phyloP scores from a whole-genome alignment of 1,140 invertebrate species.

The Hypothenemus hampei region DNA sequence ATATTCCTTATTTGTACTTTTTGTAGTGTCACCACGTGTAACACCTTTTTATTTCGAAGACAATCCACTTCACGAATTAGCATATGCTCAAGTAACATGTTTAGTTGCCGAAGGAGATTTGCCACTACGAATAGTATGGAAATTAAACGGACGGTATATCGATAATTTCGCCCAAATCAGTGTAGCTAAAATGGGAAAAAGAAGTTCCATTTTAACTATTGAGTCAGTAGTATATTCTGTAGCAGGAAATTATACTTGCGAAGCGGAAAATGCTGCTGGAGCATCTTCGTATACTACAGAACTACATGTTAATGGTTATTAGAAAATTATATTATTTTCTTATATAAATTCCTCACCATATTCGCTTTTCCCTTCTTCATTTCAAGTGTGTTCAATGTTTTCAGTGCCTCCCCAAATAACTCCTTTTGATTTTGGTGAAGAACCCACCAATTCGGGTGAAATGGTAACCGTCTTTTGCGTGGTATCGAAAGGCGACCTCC shows the following conservation, averaged over 20 bases:
- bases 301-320: constrained; percentile 60
- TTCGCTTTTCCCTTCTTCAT: background rate
- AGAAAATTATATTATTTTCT: background rate
- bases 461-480: constrained; percentile 51
- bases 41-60: constrained; percentile 64
- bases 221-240: constrained; percentile 68
- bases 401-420: constrained; percentile 52
- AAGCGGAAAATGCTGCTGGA: constrained; percentile 73
- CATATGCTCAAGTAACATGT: constrained; percentile 69
- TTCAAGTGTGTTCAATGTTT: too few species aligned
- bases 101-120: constrained; percentile 66
- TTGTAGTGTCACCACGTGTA: constrained; percentile 59
- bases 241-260: constrained; percentile 73
- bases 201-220: constrained; percentile 56
- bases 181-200: constrained; percentile 45
- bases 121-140: constrained; percentile 63
- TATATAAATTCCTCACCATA: background rate
- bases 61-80: constrained; percentile 62
- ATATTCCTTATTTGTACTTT: background rate
- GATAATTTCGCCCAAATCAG: constrained; percentile 48
- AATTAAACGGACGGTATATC: constrained; percentile 52
- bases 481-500: constrained; percentile 54
- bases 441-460: constrained; percentile 53
- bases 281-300: constrained; percentile 61
- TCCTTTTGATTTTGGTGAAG: constrained; percentile 49